Conservation (phyloP, 1,140 invertebrate species). For the Drosophila ercepeae region DNA sequence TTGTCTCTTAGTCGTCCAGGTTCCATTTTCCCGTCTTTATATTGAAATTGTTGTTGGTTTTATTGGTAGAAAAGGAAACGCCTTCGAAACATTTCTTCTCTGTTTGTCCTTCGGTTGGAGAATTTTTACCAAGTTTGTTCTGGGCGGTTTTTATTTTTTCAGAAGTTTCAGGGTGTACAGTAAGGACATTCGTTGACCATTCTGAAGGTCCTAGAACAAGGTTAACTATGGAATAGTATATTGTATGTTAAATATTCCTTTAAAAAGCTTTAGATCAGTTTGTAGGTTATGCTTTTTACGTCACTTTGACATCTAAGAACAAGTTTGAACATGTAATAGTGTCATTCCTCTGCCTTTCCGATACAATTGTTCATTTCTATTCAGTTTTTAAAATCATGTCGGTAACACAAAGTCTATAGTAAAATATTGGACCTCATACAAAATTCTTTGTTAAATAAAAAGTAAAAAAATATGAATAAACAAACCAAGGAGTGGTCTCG, state of each 20-base stretch:
- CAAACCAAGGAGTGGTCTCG: conserved; percentile 45
- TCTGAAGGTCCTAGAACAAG: neutral
- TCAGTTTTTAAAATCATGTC: neutral
- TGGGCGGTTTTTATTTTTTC: conserved; percentile 13
- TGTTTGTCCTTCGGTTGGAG: conserved; percentile 36
- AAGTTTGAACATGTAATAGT: too few relatives aligned
- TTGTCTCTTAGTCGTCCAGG: conserved; percentile 46
- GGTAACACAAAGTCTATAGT: neutral
- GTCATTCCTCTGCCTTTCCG: neutral
- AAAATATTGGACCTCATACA: neutral
- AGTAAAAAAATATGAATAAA: conserved; percentile 17
- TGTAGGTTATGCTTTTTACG: too few relatives aligned
- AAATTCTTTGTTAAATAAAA: neutral
- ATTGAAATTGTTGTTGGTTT: conserved; percentile 33
- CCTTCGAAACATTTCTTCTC: conserved; percentile 65
- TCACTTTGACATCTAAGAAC: too few relatives aligned
- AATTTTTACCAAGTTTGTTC: conserved; percentile 40
- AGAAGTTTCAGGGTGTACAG: conserved; percentile 17
- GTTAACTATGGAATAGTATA: neutral
- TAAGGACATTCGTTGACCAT: conserved; percentile 16
- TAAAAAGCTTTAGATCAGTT: neutral
- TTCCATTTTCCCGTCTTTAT: conserved; percentile 32
- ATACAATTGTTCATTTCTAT: neutral
- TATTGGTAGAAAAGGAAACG: conserved; percentile 59
- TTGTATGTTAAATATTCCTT: neutral